Evolutionary conservation across 2,888 invertebrate genomes (phyloP).

Genomic region (Drosophila nr. fundita): DNA sequence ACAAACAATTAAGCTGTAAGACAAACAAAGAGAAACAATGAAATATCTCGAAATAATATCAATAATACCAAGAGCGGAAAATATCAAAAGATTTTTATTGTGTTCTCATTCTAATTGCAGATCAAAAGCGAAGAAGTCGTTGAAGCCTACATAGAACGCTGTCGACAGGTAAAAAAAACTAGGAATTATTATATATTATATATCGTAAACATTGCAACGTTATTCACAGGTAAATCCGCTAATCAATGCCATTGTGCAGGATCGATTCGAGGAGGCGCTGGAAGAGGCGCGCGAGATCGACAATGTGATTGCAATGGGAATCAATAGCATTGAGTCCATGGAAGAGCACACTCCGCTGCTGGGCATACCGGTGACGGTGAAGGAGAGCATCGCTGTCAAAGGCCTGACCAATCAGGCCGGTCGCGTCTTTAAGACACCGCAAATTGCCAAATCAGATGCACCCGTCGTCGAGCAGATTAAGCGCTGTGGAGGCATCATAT

Average conservation of each 20-base stretch:
- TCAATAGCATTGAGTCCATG: slow-evolving; percentile 87
- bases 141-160: slow-evolving; percentile 90
- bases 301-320: slow-evolving; percentile 87
- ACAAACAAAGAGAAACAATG: slow-evolving; percentile 17
- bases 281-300: slow-evolving; percentile 91
- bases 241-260: slow-evolving; percentile 92
- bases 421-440: slow-evolving; percentile 86
- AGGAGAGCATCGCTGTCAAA: slow-evolving; percentile 92
- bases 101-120: slow-evolving; percentile 85
- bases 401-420: slow-evolving; percentile 93
- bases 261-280: slow-evolving; percentile 91
- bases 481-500: slow-evolving; percentile 92
- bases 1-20: slow-evolving; percentile 51
- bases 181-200: not conserved
- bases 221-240: slow-evolving; percentile 89
- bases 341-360: slow-evolving; percentile 90
- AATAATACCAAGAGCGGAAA: slow-evolving; percentile 43
- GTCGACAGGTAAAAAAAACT: slow-evolving; percentile 88
- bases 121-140: slow-evolving; percentile 90
- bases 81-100: slow-evolving; percentile 26
- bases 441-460: slow-evolving; percentile 90
- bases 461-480: slow-evolving; percentile 89
- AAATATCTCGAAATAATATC: slow-evolving; percentile 1
- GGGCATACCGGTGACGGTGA: slow-evolving; percentile 94
- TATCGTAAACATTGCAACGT: not conserved